Evolutionary conservation across 1,140 invertebrate genomes (phyloP).

Genomic region (Dendroctonus ponderosae): DNA sequence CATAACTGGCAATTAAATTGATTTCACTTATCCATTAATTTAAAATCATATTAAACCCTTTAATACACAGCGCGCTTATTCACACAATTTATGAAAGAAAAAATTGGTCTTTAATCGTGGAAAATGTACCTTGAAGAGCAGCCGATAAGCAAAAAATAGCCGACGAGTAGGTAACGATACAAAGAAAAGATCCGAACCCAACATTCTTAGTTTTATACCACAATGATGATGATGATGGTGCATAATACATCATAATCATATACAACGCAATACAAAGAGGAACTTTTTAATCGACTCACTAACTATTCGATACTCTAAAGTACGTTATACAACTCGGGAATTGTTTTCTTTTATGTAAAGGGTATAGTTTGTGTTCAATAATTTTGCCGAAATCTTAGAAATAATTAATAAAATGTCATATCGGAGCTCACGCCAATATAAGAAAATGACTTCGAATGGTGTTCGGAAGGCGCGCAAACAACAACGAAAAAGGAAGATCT

Average conservation of each 20-base stretch:
- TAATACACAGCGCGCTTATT: constrained; percentile 2
- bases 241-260: constrained; percentile 13
- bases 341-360: too few species aligned
- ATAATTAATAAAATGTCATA: too few species aligned
- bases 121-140: constrained; percentile 7
- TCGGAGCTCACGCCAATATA: too few species aligned
- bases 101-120: constrained; percentile 9
- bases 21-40: constrained; percentile 3
- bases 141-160: constrained; percentile 10
- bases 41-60: constrained; percentile 13
- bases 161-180: background rate
- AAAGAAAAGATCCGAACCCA: constrained; percentile 6
- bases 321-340: too few species aligned
- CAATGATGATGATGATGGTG: constrained; percentile 20
- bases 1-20: background rate
- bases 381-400: too few species aligned
- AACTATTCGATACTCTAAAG: too few species aligned
- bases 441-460: too few species aligned
- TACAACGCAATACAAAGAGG: constrained; percentile 4
- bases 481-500: too few species aligned
- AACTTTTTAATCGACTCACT: constrained; percentile 1
- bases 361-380: too few species aligned
- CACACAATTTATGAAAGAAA: constrained; percentile 2
- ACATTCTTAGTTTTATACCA: constrained; percentile 22
- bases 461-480: too few species aligned